phyloP scores from a whole-genome alignment of 2,888 invertebrate species.

The Hedychridium roseum region DNA sequence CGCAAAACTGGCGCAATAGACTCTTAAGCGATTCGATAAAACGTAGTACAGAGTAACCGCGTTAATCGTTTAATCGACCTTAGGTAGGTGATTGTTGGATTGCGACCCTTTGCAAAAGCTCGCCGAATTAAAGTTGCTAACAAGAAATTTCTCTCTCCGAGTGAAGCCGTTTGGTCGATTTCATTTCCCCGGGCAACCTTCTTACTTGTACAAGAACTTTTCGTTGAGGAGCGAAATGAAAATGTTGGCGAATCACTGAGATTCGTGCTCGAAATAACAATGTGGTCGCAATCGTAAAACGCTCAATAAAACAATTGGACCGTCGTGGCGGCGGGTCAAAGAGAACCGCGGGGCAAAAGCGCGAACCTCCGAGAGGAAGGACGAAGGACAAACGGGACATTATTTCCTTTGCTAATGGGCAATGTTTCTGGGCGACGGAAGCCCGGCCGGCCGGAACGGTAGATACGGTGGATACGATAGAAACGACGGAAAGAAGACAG shows the following conservation, averaged over 20 bases:
- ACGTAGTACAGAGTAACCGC: constrained; percentile 24
- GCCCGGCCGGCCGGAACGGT: background rate
- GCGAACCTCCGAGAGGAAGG: constrained; percentile 24
- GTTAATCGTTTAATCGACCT: constrained; percentile 27
- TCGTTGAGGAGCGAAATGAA: too few species aligned
- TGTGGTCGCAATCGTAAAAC: constrained; percentile 44
- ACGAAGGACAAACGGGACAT: constrained; percentile 2
- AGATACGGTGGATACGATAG: constrained; percentile 19
- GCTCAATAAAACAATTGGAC: constrained; percentile 47
- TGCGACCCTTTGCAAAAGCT: too few species aligned
- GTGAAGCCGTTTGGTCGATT: too few species aligned
- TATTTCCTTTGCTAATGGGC: constrained; percentile 1
- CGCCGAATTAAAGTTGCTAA: too few species aligned
- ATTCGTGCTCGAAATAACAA: too few species aligned
- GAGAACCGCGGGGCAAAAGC: constrained; percentile 39
- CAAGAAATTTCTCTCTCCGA: too few species aligned
- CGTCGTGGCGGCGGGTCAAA: constrained; percentile 37
- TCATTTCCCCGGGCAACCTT: too few species aligned
- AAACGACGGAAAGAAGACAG: constrained; percentile 16
- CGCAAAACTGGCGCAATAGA: constrained; percentile 23
- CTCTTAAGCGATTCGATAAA: constrained; percentile 41
- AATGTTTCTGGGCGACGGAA: too few species aligned
- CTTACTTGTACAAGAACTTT: too few species aligned
- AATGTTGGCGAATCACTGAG: too few species aligned
- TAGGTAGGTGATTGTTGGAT: constrained; percentile 35